Percentiles rank a stretch among this genome's conserved stretches.
Evolutionary conservation across 35 echinoderm and acorn worm species (phyloP).

Genomic region (Amphiura filiformis): DNA sequence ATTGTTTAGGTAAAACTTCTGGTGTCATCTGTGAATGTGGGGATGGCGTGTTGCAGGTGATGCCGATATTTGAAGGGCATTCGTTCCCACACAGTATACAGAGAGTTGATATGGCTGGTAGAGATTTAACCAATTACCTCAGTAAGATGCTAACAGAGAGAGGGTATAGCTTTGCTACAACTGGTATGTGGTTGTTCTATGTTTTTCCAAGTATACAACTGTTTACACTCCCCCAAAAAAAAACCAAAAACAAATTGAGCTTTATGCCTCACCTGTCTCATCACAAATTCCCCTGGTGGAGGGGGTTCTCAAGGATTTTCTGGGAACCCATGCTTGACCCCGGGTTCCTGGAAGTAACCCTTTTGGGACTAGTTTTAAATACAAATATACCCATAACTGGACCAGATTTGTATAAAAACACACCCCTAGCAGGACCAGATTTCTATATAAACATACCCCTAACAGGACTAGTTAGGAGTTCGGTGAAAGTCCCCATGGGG

Average conservation of each 20-base stretch:
- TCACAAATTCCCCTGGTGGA: not conserved
- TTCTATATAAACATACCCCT: too few species aligned
- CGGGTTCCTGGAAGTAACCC: too few species aligned
- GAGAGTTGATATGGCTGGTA: conserved; percentile 6
- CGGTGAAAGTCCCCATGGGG: too few species aligned
- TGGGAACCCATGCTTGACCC: too few species aligned
- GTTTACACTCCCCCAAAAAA: not conserved
- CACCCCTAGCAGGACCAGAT: too few species aligned
- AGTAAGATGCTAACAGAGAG: not conserved
- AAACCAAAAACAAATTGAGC: not conserved
- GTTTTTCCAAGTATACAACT: too few species aligned
- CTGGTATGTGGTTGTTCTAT: not conserved
- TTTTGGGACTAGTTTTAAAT: too few species aligned
- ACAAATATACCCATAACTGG: too few species aligned
- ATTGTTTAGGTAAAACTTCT: conserved; percentile 26
- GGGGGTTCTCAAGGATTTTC: too few species aligned
- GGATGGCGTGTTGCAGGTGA: conserved; percentile 26
- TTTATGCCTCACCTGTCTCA: not conserved
- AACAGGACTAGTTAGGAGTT: too few species aligned
- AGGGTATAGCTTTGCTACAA: not conserved
- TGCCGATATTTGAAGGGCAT: conserved; percentile 25
- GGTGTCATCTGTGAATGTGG: conserved; percentile 13
- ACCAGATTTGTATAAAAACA: too few species aligned
- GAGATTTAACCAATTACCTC: conserved; percentile 36
- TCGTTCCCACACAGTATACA: not conserved